Evolutionary conservation across 1,140 invertebrate species (phyloP), one percentile per base, ranked within the genome.

Genomic region (Conus betulinus): DNA sequence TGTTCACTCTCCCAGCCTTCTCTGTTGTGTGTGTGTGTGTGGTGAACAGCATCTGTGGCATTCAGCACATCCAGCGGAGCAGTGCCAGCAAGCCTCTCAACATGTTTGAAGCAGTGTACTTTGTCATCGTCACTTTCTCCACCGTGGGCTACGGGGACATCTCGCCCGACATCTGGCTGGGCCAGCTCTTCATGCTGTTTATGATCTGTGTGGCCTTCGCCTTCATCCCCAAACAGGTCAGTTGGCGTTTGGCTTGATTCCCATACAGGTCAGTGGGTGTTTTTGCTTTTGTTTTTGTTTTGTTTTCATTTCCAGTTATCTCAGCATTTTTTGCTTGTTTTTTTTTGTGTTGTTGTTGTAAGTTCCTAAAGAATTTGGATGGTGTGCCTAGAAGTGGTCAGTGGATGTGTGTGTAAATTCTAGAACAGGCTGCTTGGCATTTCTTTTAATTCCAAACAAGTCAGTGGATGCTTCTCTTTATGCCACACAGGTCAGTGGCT

Each of bases 111-210:
- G 97, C 98, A 67, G 98, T 98, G 1, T 99, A 99, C 95, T 99
- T 98, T 95, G 98, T 99, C 25, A 98, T 99, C 78, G 98, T 99
- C 74, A 99, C 98, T 51, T 51, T 99, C 95, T 98, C 98, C 17
- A 99, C 98, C 0, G 98, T 99, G 95, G n/a, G 95, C 7, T 95
- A 95, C 86, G 95, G 95, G 13, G 98, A 99, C 95, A 98, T 98
- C 92, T 98, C 98, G 85, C 98, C 98, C 11, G 98, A 99, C 94
- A 98, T 98, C 93, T 99, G 98, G 98, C 98, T 98, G 1, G 98
- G 98, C 1, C 98, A 99, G 94, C 96, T 99, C 1, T 99, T 98
- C 94, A 99, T 99, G 98, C 97, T 99, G 39, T 88, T 95, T 39
- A 98, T 99, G 97, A 99, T 99, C 92, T 98, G 98, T 93, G 97